A percentile compares a stretch with the other conserved stretches of the same genome.
These are phyloP conservation scores for Sinocyclocheilus maitianheensis DNA, from an alignment of 2,113 vertebrate genomes.

Conservation along the genomic window DNA sequence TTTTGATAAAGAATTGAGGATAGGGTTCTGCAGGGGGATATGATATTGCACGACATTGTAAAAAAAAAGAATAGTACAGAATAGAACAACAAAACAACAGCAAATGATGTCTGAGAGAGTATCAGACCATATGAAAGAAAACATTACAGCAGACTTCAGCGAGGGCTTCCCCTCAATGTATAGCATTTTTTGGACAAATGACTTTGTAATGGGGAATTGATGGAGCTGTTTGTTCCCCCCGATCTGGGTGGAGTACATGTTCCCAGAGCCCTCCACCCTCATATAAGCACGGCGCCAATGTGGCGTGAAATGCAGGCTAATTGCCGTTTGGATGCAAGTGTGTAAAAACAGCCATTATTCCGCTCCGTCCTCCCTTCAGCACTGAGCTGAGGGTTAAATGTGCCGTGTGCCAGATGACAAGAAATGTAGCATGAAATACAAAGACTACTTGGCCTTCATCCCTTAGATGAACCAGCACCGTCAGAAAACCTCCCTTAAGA, in stretches of 20 bases:
- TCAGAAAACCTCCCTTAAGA: constrained; percentile 9
- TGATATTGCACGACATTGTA: not conserved
- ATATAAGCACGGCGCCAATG: constrained; percentile 45
- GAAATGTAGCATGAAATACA: constrained; percentile 65
- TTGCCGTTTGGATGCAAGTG: constrained; percentile 55
- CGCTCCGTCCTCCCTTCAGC: constrained; percentile 48
- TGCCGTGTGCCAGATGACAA: constrained; percentile 56
- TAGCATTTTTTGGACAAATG: constrained; percentile 47
- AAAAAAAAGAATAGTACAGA: not conserved
- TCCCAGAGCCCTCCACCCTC: constrained; percentile 26
- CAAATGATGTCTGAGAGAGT: not conserved
- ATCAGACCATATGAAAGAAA: constrained; percentile 24
- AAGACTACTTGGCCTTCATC: constrained; percentile 56
- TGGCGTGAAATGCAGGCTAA: constrained; percentile 62
- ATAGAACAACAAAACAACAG: not conserved
- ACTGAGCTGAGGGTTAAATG: constrained; percentile 59
- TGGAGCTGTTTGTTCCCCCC: constrained; percentile 40
- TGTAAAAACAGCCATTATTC: constrained; percentile 61
- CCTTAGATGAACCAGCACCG: constrained; percentile 15
- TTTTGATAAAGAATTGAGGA: not conserved
- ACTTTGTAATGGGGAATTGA: constrained; percentile 51
- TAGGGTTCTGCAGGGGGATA: not conserved
- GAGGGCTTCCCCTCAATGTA: constrained; percentile 1
- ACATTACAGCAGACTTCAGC: constrained; percentile 23
- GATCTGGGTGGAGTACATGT: constrained; percentile 38